These are phyloP conservation scores for Crenuchus spilurus DNA, from an alignment of 2,797 vertebrate species.

Conservation along the genomic window DNA sequence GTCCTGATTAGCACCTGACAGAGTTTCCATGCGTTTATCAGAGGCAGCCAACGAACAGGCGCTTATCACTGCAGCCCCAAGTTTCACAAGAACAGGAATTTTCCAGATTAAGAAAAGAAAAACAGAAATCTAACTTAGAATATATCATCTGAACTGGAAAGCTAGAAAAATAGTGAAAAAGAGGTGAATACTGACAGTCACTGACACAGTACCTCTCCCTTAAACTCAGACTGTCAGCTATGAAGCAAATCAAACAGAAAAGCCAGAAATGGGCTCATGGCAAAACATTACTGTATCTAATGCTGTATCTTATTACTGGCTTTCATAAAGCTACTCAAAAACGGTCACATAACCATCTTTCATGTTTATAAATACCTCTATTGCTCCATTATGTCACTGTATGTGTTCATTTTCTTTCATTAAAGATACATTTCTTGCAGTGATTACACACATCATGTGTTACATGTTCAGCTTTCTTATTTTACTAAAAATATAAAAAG, in stretches of 20 bases:
- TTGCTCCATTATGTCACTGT: too few relatives aligned
- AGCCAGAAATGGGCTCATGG: neutral
- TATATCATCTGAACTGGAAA: conserved; percentile 17
- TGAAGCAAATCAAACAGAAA: neutral
- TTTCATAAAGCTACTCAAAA: neutral
- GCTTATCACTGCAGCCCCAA: conserved; percentile 78
- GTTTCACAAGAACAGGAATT: conserved; percentile 84
- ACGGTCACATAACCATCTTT: neutral
- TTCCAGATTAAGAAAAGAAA: conserved; percentile 73
- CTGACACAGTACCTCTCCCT: neutral
- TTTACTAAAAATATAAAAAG: too few relatives aligned
- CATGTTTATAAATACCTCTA: neutral
- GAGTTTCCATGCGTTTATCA: conserved; percentile 85
- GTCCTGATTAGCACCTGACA: conserved; percentile 86
- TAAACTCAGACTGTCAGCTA: neutral
- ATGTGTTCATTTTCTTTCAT: neutral
- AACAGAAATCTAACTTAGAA: conserved; percentile 75
- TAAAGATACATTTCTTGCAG: too few relatives aligned
- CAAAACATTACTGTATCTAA: neutral
- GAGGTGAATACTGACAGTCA: neutral
- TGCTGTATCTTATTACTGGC: neutral
- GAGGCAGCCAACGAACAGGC: conserved; percentile 77
- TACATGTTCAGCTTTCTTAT: too few relatives aligned
- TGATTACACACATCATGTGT: too few relatives aligned
- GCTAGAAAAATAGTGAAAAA: conserved; percentile 10